phyloP scores from a whole-genome alignment of 2,797 vertebrate species.

The Mycteria americana region DNA sequence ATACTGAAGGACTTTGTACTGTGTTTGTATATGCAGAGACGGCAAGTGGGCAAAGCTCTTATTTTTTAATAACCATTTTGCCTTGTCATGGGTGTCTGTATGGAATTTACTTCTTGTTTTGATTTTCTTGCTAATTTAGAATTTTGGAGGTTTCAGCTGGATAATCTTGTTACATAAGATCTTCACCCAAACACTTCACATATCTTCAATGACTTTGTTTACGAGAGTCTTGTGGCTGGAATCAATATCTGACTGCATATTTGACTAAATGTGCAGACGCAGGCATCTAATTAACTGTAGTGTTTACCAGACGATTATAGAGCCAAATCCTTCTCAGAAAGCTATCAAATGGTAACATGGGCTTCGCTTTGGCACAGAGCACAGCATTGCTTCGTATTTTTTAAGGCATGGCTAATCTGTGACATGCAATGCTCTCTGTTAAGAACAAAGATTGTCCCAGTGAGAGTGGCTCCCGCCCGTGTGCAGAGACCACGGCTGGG shows the following conservation, averaged over 20 bases:
- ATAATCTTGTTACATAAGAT: background rate
- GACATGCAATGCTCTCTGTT: background rate
- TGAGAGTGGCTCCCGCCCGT: background rate
- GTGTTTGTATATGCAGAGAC: background rate
- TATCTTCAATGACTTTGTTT: conserved; percentile 55
- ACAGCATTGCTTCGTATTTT: background rate
- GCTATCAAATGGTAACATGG: background rate
- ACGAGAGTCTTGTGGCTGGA: background rate
- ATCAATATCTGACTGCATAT: conserved; percentile 41
- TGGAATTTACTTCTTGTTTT: background rate
- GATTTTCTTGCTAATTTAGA: conserved; percentile 13
- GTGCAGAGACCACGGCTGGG: background rate
- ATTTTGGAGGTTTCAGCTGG: background rate
- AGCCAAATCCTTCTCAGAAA: conserved; percentile 20
- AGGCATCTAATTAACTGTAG: conserved; percentile 46
- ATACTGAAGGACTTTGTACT: background rate
- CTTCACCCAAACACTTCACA: conserved; percentile 40
- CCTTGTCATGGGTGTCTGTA: background rate
- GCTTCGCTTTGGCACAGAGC: background rate
- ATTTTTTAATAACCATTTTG: background rate
- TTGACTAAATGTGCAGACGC: conserved; percentile 24
- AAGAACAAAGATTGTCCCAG: background rate
- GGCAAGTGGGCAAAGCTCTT: background rate
- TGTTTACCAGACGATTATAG: conserved; percentile 38
- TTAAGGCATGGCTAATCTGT: background rate